Conservation (phyloP, 2,113 vertebrate species). For the Heloderma charlesbogerti region DNA sequence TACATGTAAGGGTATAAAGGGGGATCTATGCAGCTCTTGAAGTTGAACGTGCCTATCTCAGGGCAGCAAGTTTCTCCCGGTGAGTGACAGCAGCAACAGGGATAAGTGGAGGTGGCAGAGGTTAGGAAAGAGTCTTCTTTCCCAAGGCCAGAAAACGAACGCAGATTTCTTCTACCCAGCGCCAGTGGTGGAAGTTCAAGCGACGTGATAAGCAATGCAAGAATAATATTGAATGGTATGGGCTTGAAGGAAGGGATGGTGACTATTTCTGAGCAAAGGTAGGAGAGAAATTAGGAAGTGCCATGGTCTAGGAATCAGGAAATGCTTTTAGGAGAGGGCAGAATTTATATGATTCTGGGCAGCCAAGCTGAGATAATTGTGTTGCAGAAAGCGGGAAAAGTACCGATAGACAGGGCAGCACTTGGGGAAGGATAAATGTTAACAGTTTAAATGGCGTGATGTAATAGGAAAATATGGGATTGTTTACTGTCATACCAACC, state of each 20-base stretch:
- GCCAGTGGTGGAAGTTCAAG: neutral
- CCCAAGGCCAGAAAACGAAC: neutral
- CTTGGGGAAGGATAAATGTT: neutral
- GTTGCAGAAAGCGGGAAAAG: neutral
- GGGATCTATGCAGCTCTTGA: neutral
- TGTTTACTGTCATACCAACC: neutral
- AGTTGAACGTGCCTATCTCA: neutral
- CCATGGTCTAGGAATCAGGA: neutral
- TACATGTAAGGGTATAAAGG: neutral
- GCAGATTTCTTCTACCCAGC: neutral
- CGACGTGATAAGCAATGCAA: neutral
- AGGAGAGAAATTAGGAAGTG: fast-evolving
- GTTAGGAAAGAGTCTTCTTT: neutral
- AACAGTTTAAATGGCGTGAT: neutral
- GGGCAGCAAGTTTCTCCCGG: neutral
- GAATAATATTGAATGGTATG: neutral
- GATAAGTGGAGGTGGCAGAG: neutral
- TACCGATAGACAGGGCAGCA: neutral
- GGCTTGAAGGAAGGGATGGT: neutral
- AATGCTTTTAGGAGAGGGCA: neutral
- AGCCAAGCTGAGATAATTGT: neutral
- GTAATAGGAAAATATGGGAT: neutral
- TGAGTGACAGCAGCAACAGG: constrained; percentile 15
- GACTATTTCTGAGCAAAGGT: fast-evolving
- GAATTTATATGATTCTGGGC: neutral